Evolutionary conservation across 2,888 invertebrate species (phyloP).

Genomic region (Synergus laeviventris): DNA sequence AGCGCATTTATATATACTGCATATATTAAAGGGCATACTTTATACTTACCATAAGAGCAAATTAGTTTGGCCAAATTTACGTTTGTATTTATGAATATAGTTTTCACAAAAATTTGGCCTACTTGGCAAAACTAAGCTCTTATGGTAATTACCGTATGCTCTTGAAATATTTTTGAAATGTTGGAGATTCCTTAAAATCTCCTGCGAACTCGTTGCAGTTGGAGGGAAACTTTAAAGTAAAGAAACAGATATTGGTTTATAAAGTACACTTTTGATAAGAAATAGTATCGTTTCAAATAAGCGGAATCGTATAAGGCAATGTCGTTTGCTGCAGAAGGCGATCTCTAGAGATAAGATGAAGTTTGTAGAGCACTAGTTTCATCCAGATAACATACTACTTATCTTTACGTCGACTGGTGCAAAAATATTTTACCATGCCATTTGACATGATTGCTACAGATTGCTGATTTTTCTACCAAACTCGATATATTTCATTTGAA

Average conservation of each 20-base stretch:
- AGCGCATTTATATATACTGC: too few relatives aligned
- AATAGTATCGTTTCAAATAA: constrained; percentile 21
- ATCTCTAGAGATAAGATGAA: constrained; percentile 20
- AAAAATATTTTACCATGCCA: not conserved
- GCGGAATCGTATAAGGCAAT: constrained; percentile 18
- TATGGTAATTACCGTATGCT: too few relatives aligned
- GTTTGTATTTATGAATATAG: too few relatives aligned
- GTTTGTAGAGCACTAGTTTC: constrained; percentile 32
- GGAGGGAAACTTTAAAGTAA: not conserved
- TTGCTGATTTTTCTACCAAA: not conserved
- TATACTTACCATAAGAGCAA: too few relatives aligned
- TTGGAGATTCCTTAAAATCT: too few relatives aligned
- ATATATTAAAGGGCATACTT: too few relatives aligned
- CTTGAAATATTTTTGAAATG: too few relatives aligned
- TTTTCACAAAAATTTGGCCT: too few relatives aligned
- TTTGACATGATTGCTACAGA: not conserved
- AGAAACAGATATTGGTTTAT: not conserved
- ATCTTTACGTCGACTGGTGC: not conserved
- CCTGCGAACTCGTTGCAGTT: not conserved
- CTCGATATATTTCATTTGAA: not conserved
- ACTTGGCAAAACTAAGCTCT: too few relatives aligned
- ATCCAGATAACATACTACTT: constrained; percentile 28
- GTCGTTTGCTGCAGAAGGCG: constrained; percentile 25
- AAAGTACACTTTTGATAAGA: not conserved
- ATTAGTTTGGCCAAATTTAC: too few relatives aligned